Evolutionary conservation across 2,888 invertebrate species (phyloP).

Genomic region (Phengaris arion): DNA sequence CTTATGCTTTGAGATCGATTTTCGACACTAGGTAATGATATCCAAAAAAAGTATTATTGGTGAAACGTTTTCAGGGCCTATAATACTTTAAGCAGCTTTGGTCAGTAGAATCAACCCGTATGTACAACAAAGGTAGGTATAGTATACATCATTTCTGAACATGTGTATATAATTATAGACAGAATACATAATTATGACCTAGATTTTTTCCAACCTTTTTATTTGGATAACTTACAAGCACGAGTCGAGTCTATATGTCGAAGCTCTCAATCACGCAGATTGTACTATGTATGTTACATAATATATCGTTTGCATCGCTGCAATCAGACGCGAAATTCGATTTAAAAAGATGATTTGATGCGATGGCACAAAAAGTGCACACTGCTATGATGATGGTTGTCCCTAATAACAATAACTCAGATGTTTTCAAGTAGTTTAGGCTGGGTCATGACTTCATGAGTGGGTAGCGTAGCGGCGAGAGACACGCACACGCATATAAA

Average conservation of each 20-base stretch:
- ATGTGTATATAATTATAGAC: not conserved
- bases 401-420: not conserved
- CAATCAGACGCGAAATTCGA: not conserved
- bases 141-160: too few species aligned
- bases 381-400: not conserved
- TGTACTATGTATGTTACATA: not conserved
- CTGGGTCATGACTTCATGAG: not conserved
- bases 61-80: not conserved
- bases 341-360: not conserved
- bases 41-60: not conserved
- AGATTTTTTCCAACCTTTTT: not conserved
- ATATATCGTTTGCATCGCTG: not conserved
- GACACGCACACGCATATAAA: constrained; percentile 27
- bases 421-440: constrained; percentile 1
- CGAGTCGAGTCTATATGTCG: not conserved
- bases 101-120: too few species aligned
- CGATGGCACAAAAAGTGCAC: not conserved
- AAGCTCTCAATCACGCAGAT: not conserved
- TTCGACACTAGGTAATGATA: not conserved
- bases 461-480: not conserved
- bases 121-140: too few species aligned
- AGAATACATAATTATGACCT: not conserved
- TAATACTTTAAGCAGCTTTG: not conserved
- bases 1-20: not conserved
- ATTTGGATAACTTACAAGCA: not conserved